Conservation (phyloP, 2,888 invertebrate species). For the Diarsia rubi region DNA sequence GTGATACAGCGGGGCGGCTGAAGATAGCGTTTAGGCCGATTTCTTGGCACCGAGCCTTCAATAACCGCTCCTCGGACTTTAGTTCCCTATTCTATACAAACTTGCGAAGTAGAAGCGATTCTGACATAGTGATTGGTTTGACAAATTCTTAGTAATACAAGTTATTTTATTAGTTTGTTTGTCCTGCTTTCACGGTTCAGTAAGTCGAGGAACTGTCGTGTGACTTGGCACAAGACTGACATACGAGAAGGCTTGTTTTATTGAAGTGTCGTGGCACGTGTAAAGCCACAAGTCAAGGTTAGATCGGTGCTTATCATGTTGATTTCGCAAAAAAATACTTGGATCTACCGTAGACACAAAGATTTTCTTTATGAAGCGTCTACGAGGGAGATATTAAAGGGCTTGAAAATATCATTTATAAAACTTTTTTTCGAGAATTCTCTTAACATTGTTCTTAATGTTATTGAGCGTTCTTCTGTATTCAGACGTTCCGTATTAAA, state of each 20-base stretch:
- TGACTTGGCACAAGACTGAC: conserved; percentile 12
- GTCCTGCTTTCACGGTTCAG: conserved; percentile 30
- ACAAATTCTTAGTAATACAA: conserved; percentile 44
- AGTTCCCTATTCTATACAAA: conserved; percentile 65
- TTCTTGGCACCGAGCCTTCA: conserved; percentile 82
- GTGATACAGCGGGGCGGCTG: conserved; percentile 72
- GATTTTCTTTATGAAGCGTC: neutral
- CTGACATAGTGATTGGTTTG: conserved; percentile 53
- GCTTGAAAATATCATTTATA: neutral
- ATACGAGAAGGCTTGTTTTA: neutral
- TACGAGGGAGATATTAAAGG: neutral
- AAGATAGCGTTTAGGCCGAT: conserved; percentile 81
- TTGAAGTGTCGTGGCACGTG: neutral
- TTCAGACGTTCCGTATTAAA: neutral
- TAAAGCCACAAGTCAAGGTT: neutral
- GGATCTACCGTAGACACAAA: neutral
- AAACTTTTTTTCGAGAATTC: neutral
- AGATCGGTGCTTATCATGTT: neutral
- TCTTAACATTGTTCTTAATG: neutral
- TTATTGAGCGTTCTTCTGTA: neutral
- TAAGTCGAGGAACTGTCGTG: conserved; percentile 1
- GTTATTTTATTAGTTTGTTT: conserved; percentile 45
- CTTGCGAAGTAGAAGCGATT: conserved; percentile 25
- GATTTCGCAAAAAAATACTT: neutral
- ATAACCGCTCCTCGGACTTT: conserved; percentile 68